Base-by-base conservation (phyloP, 2,888 invertebrate species). In the Hydrotaea cyrtoneurina region DNA sequence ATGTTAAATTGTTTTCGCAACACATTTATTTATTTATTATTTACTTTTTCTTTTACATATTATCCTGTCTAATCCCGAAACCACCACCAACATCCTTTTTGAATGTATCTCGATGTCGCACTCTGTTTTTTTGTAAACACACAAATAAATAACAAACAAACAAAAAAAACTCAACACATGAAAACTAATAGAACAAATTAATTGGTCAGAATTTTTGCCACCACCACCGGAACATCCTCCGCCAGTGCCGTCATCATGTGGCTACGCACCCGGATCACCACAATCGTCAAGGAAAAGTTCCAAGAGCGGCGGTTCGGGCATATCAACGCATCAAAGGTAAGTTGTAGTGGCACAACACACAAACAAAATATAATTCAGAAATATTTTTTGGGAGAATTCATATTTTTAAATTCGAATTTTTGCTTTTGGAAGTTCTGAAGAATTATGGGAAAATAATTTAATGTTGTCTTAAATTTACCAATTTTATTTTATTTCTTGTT, bases 191-290 rank as follows among this genome's bases (percentile, higher is more conserved):
- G 92, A 91, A 86, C 93, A 93, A 71, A 93, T 94, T 36, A 94
- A 93, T 89, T 94, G 94, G 94, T 93, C 93, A 57, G 94, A 94
- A 89, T 93, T 94, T 79, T 93, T 94, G 87, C 94, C 94, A 39
- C 94, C 94, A 73, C 94, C 94, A 78, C 94, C 94, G 31, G 94
- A 94, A 88, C 94, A 94, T 90, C 94, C 94, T 36, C 94, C 94
- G 21, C 94, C 94, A 73, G 92, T 93, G 80, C 93, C 93, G 13
- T 91, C 91, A 26, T 88, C 89, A 13, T 91, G 91, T 77, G 90
- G 87, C 53, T 92, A 92, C 88, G 89, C 91, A 4, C 92, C 92
- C 21, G 91, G 91, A 8, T 92, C 92, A 39, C 92, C 92, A 31
- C 92, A 91, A 76, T 91, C 92, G 0, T 92, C 92, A 8, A 88